Percentiles rank a stretch among this genome's conserved stretches.
Conservation (phyloP, 1,140 invertebrate species). For the Saccostrea cuccullata region DNA sequence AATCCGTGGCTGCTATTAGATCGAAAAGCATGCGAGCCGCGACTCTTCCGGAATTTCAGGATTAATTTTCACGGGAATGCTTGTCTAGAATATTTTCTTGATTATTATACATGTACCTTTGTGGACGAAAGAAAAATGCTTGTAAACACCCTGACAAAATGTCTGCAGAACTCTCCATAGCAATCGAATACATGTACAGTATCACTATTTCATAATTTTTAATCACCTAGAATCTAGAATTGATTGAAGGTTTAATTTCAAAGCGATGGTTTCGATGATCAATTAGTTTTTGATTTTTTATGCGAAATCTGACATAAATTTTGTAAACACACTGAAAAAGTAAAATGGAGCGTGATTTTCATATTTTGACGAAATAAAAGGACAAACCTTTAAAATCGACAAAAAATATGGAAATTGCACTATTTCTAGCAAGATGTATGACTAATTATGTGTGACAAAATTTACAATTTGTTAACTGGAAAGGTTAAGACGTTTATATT, state of each 20-base stretch:
- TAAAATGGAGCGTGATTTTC: background rate
- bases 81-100: background rate
- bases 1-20: background rate
- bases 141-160: too few relatives aligned
- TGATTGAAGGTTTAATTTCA: too few relatives aligned
- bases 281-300: too few relatives aligned
- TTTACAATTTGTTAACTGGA: background rate
- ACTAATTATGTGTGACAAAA: conserved; percentile 28
- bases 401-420: conserved; percentile 19
- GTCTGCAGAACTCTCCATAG: too few relatives aligned
- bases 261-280: too few relatives aligned
- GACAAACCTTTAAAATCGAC: background rate
- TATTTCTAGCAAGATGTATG: conserved; percentile 9
- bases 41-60: background rate
- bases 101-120: background rate
- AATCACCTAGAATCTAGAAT: too few relatives aligned
- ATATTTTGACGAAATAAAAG: background rate
- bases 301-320: too few relatives aligned
- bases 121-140: too few relatives aligned
- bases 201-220: too few relatives aligned
- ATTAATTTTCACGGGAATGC: background rate
- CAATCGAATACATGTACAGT: too few relatives aligned
- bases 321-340: background rate
- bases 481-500: background rate
- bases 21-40: background rate